A percentile compares a stretch with the other conserved stretches of the same genome.
Conservation (phyloP, 1,140 invertebrate genomes). For the Brachystomella parvula region DNA sequence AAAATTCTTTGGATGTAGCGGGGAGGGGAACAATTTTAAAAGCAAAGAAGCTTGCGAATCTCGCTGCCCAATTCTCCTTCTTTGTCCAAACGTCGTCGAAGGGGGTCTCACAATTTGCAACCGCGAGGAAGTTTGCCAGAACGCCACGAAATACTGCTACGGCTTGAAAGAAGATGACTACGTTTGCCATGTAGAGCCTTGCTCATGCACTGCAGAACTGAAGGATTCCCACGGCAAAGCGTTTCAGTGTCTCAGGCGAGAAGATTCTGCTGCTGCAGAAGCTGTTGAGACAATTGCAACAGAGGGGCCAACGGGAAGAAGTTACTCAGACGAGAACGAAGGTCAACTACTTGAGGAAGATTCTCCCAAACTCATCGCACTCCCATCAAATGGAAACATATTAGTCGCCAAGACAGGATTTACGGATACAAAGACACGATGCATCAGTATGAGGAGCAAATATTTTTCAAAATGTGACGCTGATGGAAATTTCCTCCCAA, state of each 20-base stretch:
- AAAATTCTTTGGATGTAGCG: background rate
- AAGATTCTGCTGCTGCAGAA: background rate
- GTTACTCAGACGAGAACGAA: background rate
- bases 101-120: conserved; percentile 41
- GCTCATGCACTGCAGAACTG: conserved; percentile 42
- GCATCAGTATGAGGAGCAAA: conserved; percentile 48
- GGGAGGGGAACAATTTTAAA: background rate
- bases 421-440: conserved; percentile 48
- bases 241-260: background rate
- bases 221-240: conserved; percentile 38
- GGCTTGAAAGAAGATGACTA: conserved; percentile 39
- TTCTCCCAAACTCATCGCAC: background rate
- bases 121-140: conserved; percentile 40
- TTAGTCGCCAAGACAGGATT: background rate
- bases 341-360: background rate
- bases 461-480: conserved; percentile 55
- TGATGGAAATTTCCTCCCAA: conserved; percentile 58
- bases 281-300: background rate
- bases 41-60: background rate
- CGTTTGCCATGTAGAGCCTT: conserved; percentile 45
- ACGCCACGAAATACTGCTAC: conserved; percentile 38
- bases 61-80: conserved; percentile 40
- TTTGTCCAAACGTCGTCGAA: conserved; percentile 40
- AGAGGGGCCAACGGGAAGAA: background rate
- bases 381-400: background rate